phyloP scores from a whole-genome alignment of 2,888 invertebrate species.

The Eledona agricola region DNA sequence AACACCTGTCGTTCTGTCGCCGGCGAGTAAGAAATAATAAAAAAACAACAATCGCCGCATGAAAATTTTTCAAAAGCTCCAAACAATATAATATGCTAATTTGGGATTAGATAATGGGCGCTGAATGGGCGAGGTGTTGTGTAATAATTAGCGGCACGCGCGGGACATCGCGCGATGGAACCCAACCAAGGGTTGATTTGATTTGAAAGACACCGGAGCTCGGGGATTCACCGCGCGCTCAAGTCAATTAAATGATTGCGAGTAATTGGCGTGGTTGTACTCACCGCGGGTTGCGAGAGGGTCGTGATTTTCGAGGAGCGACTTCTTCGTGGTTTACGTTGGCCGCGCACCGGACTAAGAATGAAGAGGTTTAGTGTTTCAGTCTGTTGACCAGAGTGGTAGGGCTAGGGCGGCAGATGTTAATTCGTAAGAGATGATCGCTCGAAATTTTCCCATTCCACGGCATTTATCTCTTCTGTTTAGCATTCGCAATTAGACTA shows the following conservation, averaged over 20 bases:
- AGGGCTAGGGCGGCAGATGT: slow-evolving; percentile 36
- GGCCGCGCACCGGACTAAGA: slow-evolving; percentile 16
- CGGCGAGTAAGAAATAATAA: too few relatives aligned
- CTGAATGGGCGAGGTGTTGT: too few relatives aligned
- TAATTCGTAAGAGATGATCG: slow-evolving; percentile 28
- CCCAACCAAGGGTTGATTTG: too few relatives aligned
- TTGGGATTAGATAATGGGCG: too few relatives aligned
- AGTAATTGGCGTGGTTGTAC: slow-evolving; percentile 5
- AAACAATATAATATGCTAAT: too few relatives aligned
- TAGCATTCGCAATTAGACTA: slow-evolving; percentile 6
- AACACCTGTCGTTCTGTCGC: slow-evolving; percentile 48
- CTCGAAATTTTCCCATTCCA: slow-evolving; percentile 12
- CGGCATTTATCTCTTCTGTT: neutral
- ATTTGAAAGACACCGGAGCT: too few relatives aligned
- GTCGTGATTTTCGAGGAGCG: neutral
- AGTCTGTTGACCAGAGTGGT: slow-evolving; percentile 27
- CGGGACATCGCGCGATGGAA: too few relatives aligned
- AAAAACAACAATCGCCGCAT: too few relatives aligned
- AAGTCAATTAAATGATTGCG: too few relatives aligned
- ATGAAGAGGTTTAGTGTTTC: slow-evolving; percentile 23
- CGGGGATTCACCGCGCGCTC: too few relatives aligned
- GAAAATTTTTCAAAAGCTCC: too few relatives aligned
- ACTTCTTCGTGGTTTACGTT: slow-evolving; percentile 7
- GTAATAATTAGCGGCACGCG: too few relatives aligned
- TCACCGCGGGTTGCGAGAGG: slow-evolving; percentile 6